Base-by-base conservation (phyloP, 2,888 invertebrate genomes). In the Rhingia rostrata region DNA sequence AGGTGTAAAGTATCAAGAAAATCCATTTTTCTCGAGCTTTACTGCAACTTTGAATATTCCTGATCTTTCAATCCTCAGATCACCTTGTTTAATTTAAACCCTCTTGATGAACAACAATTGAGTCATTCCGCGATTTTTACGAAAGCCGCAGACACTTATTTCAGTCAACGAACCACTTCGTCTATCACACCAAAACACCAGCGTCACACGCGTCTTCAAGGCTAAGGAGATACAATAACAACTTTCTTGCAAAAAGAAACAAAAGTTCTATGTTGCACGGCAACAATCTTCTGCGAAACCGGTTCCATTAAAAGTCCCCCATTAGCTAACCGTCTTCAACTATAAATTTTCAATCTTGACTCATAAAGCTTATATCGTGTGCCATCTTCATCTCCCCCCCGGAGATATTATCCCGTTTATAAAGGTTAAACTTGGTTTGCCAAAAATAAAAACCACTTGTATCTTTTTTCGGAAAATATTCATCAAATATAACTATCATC, bases 341-440 rank as follows among this genome's bases (percentile, higher is more conserved):
- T 2, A 53, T 43, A 6, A 41, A 43, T 43, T 43, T 32, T 14
- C 22, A 66, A 66, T 53, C 53, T 66, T 10, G 14, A 41, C 14
- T 33, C 32, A 66, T 32, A 33, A 33, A 39, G 39, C 12, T 14
- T 12, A 51, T 22, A 41, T 14, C 53, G 41, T 51, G 51, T 53
- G 12, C 33, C 14, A 41, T 41, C 41, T 41, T 35, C 53, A 2
- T 53, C 37, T 22, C 10, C 51, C 43, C 43, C 30, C 41, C 14
- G 7, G 37, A 37, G 39, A 49, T 53, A 53, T 41, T 33, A 54
- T 53, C 33, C 53, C 12, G 41, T 51, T 64, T 43, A 22, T 22
- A 60, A 12, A 60, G 12, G 6, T 35, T n/a, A 32, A 66, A 66
- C 7, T 9, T 33, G 6, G 33, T 33, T 66, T 53, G 41, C 33